Conservation (phyloP, 2,888 invertebrate genomes). For the Archips crataeganus region DNA sequence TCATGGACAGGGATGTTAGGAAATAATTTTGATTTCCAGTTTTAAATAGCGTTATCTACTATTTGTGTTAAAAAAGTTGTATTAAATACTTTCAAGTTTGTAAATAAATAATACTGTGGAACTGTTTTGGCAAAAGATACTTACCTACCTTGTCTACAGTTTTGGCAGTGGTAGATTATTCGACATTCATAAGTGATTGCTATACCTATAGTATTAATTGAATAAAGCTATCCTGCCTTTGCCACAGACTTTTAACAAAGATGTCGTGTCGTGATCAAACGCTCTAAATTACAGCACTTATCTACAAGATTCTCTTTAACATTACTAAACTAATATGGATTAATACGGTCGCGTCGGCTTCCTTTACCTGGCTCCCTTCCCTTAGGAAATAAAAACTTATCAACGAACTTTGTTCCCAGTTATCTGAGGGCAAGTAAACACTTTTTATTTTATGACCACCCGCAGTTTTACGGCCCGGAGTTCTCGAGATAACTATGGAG, state of each 20-base stretch:
- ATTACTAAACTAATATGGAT: conserved; percentile 52
- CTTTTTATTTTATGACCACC: conserved; percentile 82
- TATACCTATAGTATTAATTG: too few relatives aligned
- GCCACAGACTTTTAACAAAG: neutral
- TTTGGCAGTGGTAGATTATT: too few relatives aligned
- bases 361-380: conserved; percentile 65
- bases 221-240: too few relatives aligned
- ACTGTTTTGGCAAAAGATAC: too few relatives aligned
- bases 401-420: conserved; percentile 78
- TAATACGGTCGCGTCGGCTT: conserved; percentile 49
- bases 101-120: too few relatives aligned
- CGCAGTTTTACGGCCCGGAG: conserved; percentile 67
- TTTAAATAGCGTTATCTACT: too few relatives aligned
- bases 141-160: too few relatives aligned
- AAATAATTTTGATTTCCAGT: too few relatives aligned
- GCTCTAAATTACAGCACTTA: conserved; percentile 42
- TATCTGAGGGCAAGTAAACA: conserved; percentile 82
- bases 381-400: conserved; percentile 82
- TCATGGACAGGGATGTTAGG: too few relatives aligned
- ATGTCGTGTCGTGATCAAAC: conserved; percentile 21
- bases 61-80: too few relatives aligned
- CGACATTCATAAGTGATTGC: too few relatives aligned
- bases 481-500: conserved; percentile 46
- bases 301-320: conserved; percentile 45
- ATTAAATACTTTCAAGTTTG: too few relatives aligned